Base-by-base conservation (phyloP, 2,113 vertebrate genomes). In the Glaucidium brasilianum region DNA sequence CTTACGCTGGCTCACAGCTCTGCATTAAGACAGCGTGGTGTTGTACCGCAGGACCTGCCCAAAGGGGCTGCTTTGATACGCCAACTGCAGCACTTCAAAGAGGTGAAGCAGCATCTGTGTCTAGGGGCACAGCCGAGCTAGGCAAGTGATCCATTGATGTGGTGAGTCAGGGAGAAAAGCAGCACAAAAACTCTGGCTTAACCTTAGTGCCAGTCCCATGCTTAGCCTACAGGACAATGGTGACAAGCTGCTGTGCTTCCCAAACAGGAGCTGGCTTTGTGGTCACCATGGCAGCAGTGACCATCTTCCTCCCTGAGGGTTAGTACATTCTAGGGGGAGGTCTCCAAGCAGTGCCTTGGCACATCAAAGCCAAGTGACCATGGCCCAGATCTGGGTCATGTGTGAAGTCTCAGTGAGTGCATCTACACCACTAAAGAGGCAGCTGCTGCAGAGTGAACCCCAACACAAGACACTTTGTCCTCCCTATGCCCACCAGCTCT, bases 51-150 rank as follows among this genome's bases (percentile, higher is more conserved):
- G 41, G 23, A 26, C 50, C 69, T 49, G 34, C 60, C 37, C 0
- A 0, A n/a, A 63, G 58, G 53, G 32, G 26, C 37, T 50, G 39
- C n/a, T 86, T 50, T 68, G 52, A 1, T 26, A 3, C 52, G 25
- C 14, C 21, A 62, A 1, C 27, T 0, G 0, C 71, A 43, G 69
- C 37, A 6, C 32, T 64, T 25, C 35, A 10, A 59, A 74, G 52
- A 55, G 21, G 10, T 8, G 37, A 55, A 59, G 71, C 37, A 63
- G 66, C n/a, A n/a, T 4, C 47, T 2, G 0, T 47, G 34, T 12
- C 39, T 5, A 32, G 50, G 68, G 53, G 29, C 26, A 56, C 20
- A 32, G 39, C 18, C 30, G 81, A 77, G 53, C 81, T 35, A 34
- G 55, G 14, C 23, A 60, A 56, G n/a, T 12, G 73, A 60, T 8